Conservation (phyloP, 2,888 invertebrate genomes). For the Dastarcus helophoroides region DNA sequence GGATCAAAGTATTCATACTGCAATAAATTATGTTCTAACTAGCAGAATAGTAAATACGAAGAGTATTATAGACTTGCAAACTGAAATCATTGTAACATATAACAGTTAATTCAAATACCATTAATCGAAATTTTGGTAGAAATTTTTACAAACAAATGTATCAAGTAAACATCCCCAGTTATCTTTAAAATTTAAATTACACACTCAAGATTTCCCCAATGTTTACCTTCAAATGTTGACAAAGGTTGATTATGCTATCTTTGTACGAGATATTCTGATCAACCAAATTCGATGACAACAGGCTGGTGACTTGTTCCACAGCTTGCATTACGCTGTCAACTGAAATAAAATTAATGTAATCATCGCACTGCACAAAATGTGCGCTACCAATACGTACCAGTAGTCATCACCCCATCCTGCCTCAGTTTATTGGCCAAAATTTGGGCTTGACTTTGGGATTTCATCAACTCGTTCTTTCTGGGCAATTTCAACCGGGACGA, state of each 20-base stretch:
- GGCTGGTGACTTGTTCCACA: conserved; percentile 69
- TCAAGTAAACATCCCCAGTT: no score
- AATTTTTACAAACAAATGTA: no score
- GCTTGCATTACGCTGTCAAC: conserved; percentile 74
- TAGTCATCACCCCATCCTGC: conserved; percentile 35
- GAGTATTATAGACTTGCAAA: no score
- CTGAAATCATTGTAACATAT: no score
- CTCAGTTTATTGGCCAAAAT: conserved; percentile 34
- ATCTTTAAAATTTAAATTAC: no score
- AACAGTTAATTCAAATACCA: no score
- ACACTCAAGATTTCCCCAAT: no score
- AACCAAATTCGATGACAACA: conserved; percentile 63
- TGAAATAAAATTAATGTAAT: conserved; percentile 38
- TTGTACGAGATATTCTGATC: conserved; percentile 50
- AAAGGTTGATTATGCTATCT: conserved; percentile 64
- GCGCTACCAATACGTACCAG: conserved; percentile 25
- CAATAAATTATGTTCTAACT: no score
- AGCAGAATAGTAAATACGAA: no score
- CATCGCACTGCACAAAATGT: not conserved
- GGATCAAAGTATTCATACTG: no score
- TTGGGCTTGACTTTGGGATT: conserved; percentile 34
- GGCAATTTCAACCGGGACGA: conserved; percentile 34
- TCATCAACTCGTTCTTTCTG: conserved; percentile 32
- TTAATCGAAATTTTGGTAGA: no score
- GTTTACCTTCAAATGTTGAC: conserved; percentile 63